Percentiles rank a stretch among this genome's conserved stretches.
These are phyloP conservation scores for Alcedo atthis DNA, from an alignment of 2,797 vertebrate species.

Conservation along the genomic window DNA sequence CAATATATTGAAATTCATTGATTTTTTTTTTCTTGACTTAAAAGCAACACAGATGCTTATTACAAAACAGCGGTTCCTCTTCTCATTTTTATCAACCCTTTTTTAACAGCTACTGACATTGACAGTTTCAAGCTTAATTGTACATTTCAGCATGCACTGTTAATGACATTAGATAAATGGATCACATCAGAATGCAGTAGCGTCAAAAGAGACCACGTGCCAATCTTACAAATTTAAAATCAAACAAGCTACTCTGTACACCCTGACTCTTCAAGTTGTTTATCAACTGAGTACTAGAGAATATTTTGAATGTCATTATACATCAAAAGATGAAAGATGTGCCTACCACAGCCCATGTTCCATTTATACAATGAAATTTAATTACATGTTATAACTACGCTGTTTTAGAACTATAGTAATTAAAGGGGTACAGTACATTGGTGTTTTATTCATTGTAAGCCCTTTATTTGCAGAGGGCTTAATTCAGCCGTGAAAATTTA, in stretches of 20 bases:
- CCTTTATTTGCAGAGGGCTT: slow-evolving; percentile 54
- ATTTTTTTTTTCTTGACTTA: slow-evolving; percentile 69
- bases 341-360: slow-evolving; percentile 67
- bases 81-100: slow-evolving; percentile 68
- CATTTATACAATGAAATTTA: slow-evolving; percentile 75
- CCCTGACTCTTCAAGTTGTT: slow-evolving; percentile 74
- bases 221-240: slow-evolving; percentile 74
- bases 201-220: slow-evolving; percentile 71
- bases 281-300: slow-evolving; percentile 75
- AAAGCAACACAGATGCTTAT: slow-evolving; percentile 75
- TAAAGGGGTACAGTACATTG: slow-evolving; percentile 54
- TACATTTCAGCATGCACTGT: slow-evolving; percentile 71
- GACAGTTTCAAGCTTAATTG: slow-evolving; percentile 76
- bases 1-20: slow-evolving; percentile 74
- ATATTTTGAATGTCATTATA: slow-evolving; percentile 79
- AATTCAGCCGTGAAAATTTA: slow-evolving; percentile 51
- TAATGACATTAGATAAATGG: slow-evolving; percentile 77
- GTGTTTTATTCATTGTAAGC: slow-evolving; percentile 45
- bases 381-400: slow-evolving; percentile 72
- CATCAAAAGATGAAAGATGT: slow-evolving; percentile 76
- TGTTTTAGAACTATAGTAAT: slow-evolving; percentile 58
- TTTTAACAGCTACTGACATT: slow-evolving; percentile 66
- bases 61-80: slow-evolving; percentile 68
- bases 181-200: slow-evolving; percentile 67
- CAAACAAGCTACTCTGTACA: slow-evolving; percentile 71